A percentile compares a stretch with the other conserved stretches of the same genome.
Conservation (phyloP, 2,888 invertebrate genomes). For the Melolontha melolontha region DNA sequence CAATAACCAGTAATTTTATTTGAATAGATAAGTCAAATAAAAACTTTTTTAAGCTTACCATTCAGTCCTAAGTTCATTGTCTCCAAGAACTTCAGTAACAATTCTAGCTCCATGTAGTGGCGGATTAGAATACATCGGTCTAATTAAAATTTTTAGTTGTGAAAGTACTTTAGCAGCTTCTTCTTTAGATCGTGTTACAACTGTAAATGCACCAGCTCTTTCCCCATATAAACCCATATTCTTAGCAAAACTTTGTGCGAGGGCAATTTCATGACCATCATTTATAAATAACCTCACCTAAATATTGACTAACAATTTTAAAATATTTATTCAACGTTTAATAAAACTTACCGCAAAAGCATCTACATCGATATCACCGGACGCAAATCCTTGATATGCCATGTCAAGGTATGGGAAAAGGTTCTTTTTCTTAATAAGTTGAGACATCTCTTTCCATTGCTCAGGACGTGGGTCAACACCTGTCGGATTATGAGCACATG, state of each 20-base stretch:
- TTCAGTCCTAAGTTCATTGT: constrained; percentile 74
- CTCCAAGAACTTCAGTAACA: constrained; percentile 85
- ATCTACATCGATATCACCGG: constrained; percentile 87
- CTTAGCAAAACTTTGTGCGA: constrained; percentile 97
- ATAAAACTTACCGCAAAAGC: constrained; percentile 76
- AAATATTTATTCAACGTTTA: background rate
- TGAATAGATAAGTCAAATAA: too few relatives aligned
- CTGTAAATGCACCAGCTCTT: constrained; percentile 90
- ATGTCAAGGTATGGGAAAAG: constrained; percentile 96
- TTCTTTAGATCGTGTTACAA: constrained; percentile 81
- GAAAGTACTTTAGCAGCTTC: constrained; percentile 89
- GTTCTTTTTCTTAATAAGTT: constrained; percentile 82
- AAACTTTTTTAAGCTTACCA: too few relatives aligned
- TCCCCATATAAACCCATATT: constrained; percentile 97
- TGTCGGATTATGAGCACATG: constrained; percentile 99
- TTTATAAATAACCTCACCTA: constrained; percentile 83
- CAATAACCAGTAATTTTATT: too few relatives aligned
- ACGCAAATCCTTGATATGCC: constrained; percentile 98
- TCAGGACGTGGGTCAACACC: constrained; percentile 90
- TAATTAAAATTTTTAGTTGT: constrained; percentile 94
- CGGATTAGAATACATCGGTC: constrained; percentile 98
- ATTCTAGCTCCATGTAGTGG: constrained; percentile 94
- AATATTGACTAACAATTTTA: background rate
- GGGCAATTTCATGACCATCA: constrained; percentile 87
- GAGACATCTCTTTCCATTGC: constrained; percentile 91